These are phyloP conservation scores for Xylota sylvarum DNA, from an alignment of 2,888 invertebrate species.

Conservation along the genomic window DNA sequence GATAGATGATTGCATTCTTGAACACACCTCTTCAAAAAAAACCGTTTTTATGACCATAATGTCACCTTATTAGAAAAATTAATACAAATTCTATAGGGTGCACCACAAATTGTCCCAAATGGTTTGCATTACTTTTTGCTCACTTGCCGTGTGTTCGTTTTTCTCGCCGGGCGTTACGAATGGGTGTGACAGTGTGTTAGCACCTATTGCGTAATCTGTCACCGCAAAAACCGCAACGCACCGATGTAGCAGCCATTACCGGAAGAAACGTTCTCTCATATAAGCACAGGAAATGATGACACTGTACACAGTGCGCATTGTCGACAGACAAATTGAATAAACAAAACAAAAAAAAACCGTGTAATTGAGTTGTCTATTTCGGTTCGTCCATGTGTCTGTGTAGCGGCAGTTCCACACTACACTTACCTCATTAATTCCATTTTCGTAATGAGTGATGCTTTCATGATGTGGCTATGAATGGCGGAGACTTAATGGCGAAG, in stretches of 20 bases:
- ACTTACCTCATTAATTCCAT: slow-evolving; percentile 41
- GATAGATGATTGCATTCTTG: neutral
- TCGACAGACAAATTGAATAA: slow-evolving; percentile 30
- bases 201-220: slow-evolving; percentile 50
- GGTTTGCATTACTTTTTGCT: neutral
- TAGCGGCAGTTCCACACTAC: slow-evolving; percentile 19
- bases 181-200: slow-evolving; percentile 42
- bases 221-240: slow-evolving; percentile 36
- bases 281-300: slow-evolving; percentile 46
- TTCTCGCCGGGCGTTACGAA: neutral
- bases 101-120: slow-evolving; percentile 32
- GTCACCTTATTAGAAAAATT: too few species aligned
- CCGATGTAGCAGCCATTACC: slow-evolving; percentile 26
- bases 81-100: slow-evolving; percentile 7
- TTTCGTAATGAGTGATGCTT: slow-evolving; percentile 43
- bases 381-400: neutral
- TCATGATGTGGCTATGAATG: slow-evolving; percentile 16
- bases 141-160: neutral
- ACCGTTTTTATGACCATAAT: too few species aligned
- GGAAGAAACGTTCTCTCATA: slow-evolving; percentile 44
- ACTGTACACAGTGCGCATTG: slow-evolving; percentile 9
- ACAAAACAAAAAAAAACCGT: neutral
- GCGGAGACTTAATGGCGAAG: neutral
- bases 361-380: slow-evolving; percentile 31
- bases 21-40: neutral